These are phyloP conservation scores for Metallyticus violacea DNA, from an alignment of 2,888 invertebrate genomes.

Conservation along the genomic window DNA sequence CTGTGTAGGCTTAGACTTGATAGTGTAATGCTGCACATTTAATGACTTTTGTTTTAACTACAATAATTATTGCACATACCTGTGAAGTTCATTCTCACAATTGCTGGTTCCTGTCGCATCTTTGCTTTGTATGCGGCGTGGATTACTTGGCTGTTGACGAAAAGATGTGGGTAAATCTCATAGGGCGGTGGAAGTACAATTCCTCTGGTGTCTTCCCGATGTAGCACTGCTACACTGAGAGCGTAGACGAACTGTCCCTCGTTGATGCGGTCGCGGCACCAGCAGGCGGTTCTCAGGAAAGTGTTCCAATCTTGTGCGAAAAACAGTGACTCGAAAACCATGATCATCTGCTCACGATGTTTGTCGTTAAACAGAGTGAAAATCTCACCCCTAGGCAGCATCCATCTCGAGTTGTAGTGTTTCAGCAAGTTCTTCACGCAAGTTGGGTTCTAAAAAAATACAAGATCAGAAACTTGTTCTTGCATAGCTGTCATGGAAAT, in stretches of 20 bases:
- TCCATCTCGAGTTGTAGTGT: conserved; percentile 28
- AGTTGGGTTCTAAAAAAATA: conserved; percentile 6
- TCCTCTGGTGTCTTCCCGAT: conserved; percentile 52
- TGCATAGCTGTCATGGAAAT: too few species aligned
- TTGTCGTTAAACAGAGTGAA: conserved; percentile 43
- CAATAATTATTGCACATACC: neutral
- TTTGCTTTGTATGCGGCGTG: conserved; percentile 37
- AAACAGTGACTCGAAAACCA: conserved; percentile 64
- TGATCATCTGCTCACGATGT: conserved; percentile 61
- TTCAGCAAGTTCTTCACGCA: conserved; percentile 34
- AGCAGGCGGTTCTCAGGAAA: conserved; percentile 56
- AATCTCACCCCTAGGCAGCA: conserved; percentile 37
- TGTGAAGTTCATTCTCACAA: conserved; percentile 40
- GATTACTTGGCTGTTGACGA: conserved; percentile 42
- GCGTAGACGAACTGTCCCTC: conserved; percentile 59
- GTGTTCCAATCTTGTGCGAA: conserved; percentile 69
- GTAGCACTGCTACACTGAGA: conserved; percentile 53
- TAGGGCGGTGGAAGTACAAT: conserved; percentile 56
- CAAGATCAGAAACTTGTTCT: too few species aligned
- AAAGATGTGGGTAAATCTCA: conserved; percentile 51
- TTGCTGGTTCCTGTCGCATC: conserved; percentile 35
- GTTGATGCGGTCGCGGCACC: conserved; percentile 54
- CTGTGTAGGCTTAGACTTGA: too few species aligned
- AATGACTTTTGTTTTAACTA: too few species aligned
- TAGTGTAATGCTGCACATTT: too few species aligned